Evolutionary conservation across 1,140 invertebrate genomes (phyloP).

Genomic region (Nomia melanderi): DNA sequence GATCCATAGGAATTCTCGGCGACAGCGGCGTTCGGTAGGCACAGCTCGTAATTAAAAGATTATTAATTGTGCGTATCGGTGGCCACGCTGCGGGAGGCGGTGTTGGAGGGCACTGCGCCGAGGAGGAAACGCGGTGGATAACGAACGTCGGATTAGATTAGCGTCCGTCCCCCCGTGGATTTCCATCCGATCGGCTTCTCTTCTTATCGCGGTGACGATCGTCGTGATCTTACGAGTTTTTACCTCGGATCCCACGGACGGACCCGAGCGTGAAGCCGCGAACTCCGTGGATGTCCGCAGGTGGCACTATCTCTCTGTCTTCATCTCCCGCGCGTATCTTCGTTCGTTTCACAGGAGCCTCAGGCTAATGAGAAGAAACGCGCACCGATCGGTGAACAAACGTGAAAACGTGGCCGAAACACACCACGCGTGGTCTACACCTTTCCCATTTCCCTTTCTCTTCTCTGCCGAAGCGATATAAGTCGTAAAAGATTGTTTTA

Average conservation of each 20-base stretch:
- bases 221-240: conserved; percentile 56
- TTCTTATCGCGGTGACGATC: conserved; percentile 58
- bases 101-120: not conserved
- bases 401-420: conserved; percentile 23
- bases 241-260: conserved; percentile 30
- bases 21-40: conserved; percentile 50
- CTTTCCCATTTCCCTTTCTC: too few species aligned
- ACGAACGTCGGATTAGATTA: conserved; percentile 60
- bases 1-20: conserved; percentile 40
- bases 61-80: conserved; percentile 55
- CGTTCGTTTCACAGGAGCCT: not conserved
- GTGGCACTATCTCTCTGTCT: conserved; percentile 38
- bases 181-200: conserved; percentile 42
- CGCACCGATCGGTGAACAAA: conserved; percentile 45
- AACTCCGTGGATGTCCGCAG: conserved; percentile 44
- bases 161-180: conserved; percentile 51
- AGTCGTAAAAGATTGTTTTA: too few species aligned
- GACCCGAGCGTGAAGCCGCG: conserved; percentile 52
- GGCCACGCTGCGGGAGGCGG: conserved; percentile 29
- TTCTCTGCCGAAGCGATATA: too few species aligned
- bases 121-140: conserved; percentile 35
- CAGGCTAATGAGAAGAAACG: conserved; percentile 51
- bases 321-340: not conserved
- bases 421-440: too few species aligned
- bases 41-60: conserved; percentile 55